A percentile compares a stretch with the other conserved stretches of the same genome.
Conservation (phyloP, 2,113 vertebrate species). For the Cyphomyrus plagiostoma region DNA sequence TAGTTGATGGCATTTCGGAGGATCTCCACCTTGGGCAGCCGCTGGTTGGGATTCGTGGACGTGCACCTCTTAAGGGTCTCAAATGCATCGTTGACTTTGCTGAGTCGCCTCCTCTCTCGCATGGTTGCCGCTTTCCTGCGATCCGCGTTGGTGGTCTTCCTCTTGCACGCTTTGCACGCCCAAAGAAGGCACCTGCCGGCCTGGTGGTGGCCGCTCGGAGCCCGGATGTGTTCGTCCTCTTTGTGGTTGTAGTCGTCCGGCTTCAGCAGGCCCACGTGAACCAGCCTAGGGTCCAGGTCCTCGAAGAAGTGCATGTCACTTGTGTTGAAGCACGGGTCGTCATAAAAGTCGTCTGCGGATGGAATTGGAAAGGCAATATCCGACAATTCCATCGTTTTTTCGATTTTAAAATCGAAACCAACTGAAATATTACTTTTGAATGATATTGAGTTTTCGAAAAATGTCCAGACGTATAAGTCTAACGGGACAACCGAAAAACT, state of each 20-base stretch:
- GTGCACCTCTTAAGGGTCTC: constrained; percentile 96
- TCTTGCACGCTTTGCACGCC: constrained; percentile 97
- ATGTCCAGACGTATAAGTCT: background rate
- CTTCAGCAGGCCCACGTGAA: constrained; percentile 81
- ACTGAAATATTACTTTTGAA: background rate
- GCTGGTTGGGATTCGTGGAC: constrained; percentile 88
- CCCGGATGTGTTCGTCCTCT: constrained; percentile 90
- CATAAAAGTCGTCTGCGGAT: constrained; percentile 83
- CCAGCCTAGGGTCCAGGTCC: constrained; percentile 89
- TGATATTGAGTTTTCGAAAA: background rate
- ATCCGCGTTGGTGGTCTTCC: constrained; percentile 93
- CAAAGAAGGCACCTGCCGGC: constrained; percentile 91
- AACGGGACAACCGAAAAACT: background rate
- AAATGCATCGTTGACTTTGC: constrained; percentile 96
- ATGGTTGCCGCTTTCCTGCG: constrained; percentile 90
- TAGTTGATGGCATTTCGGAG: constrained; percentile 96
- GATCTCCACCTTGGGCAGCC: constrained; percentile 96
- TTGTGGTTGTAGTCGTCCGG: constrained; percentile 76
- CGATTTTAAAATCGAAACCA: constrained; percentile 12
- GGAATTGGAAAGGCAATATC: constrained; percentile 85
- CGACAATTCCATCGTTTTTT: constrained; percentile 70
- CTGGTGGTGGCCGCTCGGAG: constrained; percentile 92
- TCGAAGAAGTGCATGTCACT: constrained; percentile 96
- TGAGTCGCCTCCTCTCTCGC: constrained; percentile 84
- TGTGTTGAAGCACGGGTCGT: constrained; percentile 92